Evolutionary conservation across 2,797 vertebrate genomes (phyloP), one percentile per base, ranked within the genome.

Genomic region (Chaunax sp.): DNA sequence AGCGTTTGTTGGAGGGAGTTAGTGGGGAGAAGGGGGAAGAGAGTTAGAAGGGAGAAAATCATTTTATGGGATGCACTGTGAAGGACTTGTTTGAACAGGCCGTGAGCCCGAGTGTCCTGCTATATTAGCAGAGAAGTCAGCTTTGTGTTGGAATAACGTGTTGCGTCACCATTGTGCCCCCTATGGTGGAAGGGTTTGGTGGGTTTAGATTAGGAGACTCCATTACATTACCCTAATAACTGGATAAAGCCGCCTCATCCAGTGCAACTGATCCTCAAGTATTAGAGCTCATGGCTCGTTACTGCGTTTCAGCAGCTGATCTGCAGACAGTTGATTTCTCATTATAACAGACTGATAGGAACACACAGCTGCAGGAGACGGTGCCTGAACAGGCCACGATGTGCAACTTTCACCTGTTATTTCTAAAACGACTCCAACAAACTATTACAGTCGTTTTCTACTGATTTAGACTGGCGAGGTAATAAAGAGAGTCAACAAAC

Each of bases 1-100:
- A 88, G 90, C 87, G 72, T 91, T 92, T 92, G 87, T 87, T 80
- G 75, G 85, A 80, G 81, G 53, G 81, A 68, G 84, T 87, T 82
- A 82, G 82, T 43, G 40, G 75, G 75, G 80, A 63, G 69, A 61
- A 4, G 18, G 72, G 83, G 74, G 55, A 61, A 46, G 77, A 77
- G 84, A 77, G 79, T 81, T 69, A 87, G 85, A 88, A 78, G 70
- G 86, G 87, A 92, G 92, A 89, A 94, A 94, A 94, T 94, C 91
- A 94, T 93, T 94, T 94, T 94, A 93, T 82, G 80, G 80, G 84
- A 86, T 89, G 88, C 83, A 91, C 84, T 94, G 93, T 95, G 93
- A 95, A 94, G 94, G 94, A 94, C 93, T 93, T 90, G 84, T 92
- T 84, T 87, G 87, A 92, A 93, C 93, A 86, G 90, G 88, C 88